Evolutionary conservation across 1,140 invertebrate species (phyloP).

Genomic region (Papilio aristodemus): DNA sequence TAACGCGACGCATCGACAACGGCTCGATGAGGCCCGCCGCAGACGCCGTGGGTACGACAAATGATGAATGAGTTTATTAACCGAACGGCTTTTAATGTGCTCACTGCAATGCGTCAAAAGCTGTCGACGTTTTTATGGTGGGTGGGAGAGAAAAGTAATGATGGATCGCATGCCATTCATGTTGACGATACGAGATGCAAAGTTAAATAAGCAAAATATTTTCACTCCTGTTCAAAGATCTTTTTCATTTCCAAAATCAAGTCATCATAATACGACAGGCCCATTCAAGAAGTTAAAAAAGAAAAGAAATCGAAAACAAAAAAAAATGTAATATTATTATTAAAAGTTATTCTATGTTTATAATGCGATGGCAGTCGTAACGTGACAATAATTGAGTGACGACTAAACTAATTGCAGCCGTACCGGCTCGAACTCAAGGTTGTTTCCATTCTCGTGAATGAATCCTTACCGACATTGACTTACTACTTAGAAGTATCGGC

Average conservation of each 20-base stretch:
- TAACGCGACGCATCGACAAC: slow-evolving; percentile 58
- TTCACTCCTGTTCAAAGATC: neutral
- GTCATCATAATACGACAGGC: neutral
- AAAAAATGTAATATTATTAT: too few relatives aligned
- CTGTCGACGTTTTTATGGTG: slow-evolving; percentile 26
- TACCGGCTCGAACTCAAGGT: slow-evolving; percentile 16
- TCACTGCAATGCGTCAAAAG: slow-evolving; percentile 48
- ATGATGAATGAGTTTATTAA: slow-evolving; percentile 71
- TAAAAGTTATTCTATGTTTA: too few relatives aligned
- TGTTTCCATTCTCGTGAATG: slow-evolving; percentile 27
- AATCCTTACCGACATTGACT: slow-evolving; percentile 27
- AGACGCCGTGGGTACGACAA: slow-evolving; percentile 46
- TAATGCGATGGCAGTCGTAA: too few relatives aligned
- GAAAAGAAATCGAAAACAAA: neutral
- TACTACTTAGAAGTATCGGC: slow-evolving; percentile 22
- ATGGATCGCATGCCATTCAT: slow-evolving; percentile 8
- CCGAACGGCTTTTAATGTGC: slow-evolving; percentile 49
- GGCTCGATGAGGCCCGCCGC: slow-evolving; percentile 39
- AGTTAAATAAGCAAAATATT: neutral
- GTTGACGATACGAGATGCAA: neutral
- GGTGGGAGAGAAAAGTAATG: slow-evolving; percentile 13
- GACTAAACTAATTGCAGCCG: slow-evolving; percentile 1
- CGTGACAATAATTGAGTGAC: neutral
- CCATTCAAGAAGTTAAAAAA: neutral
- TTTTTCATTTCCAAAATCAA: neutral